Conservation (phyloP, 2,888 invertebrate species). For the Leucozona laternaria region DNA sequence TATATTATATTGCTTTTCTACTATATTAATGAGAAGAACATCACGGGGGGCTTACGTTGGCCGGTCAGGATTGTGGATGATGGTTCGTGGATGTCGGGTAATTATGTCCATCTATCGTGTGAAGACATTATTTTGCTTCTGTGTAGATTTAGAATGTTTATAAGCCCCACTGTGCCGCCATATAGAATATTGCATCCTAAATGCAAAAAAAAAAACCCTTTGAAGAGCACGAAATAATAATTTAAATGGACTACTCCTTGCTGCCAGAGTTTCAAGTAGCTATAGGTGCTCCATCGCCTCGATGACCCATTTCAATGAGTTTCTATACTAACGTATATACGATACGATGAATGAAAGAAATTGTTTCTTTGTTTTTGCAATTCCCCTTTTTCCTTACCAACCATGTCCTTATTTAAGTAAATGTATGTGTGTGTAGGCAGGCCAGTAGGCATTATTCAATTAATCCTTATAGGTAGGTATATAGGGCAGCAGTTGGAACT, state of each 20-base stretch:
- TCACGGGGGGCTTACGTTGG: too few relatives aligned
- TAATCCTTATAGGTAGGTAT: slow-evolving; percentile 3
- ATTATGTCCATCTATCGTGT: not conserved
- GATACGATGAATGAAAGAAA: slow-evolving; percentile 18
- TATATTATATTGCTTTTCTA: slow-evolving; percentile 78
- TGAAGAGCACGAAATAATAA: not conserved
- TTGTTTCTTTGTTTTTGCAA: slow-evolving; percentile 28
- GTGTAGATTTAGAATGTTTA: not conserved
- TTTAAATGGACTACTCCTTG: not conserved
- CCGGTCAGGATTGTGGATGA: not conserved
- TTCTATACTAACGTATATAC: not conserved
- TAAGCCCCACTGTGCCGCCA: not conserved
- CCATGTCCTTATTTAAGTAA: slow-evolving; percentile 1
- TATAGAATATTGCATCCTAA: not conserved
- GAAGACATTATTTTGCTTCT: not conserved
- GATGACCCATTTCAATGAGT: slow-evolving; percentile 33
- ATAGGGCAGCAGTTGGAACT: slow-evolving; percentile 28
- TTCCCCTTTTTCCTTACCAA: not conserved
- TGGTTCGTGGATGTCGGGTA: not conserved
- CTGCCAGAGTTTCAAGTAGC: not conserved
- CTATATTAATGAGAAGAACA: not conserved
- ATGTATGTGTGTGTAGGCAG: not conserved
- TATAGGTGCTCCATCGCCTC: slow-evolving; percentile 24
- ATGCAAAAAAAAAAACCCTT: not conserved
- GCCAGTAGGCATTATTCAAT: slow-evolving; percentile 32